Evolutionary conservation across 2,113 vertebrate species (phyloP).

Genomic region (Mobula birostris): DNA sequence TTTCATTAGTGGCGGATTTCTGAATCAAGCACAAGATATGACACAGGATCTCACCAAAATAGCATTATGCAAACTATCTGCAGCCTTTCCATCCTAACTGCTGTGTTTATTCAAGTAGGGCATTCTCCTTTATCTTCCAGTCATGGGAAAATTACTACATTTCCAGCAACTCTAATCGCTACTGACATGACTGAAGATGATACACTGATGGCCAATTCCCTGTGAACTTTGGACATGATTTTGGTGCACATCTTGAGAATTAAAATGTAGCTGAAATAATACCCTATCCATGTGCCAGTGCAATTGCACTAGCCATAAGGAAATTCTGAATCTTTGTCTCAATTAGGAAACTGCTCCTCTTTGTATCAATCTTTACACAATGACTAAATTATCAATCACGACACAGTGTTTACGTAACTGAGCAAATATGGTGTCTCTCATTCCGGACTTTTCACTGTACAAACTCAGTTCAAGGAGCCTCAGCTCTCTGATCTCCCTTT

Average conservation of each 20-base stretch:
- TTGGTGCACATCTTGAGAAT: background rate
- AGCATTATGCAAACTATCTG: no score
- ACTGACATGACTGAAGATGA: no score
- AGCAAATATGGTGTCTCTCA: background rate
- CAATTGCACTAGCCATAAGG: background rate
- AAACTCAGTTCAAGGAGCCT: background rate
- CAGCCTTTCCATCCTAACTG: no score
- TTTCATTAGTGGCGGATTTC: background rate
- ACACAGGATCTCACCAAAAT: background rate
- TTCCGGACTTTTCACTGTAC: background rate
- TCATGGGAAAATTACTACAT: background rate
- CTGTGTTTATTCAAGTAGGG: no score
- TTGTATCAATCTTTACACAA: background rate
- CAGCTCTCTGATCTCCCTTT: slow-evolving; percentile 6
- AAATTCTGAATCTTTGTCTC: background rate
- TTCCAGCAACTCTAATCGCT: background rate
- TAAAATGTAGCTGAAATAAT: background rate
- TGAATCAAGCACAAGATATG: background rate
- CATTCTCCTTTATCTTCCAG: background rate
- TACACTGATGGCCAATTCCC: background rate
- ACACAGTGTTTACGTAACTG: background rate
- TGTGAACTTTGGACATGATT: background rate
- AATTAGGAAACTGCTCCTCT: background rate
- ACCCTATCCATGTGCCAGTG: background rate
- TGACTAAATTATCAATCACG: background rate